Base-by-base conservation (phyloP, 1,140 invertebrate genomes). In the Leptinotarsa texana region DNA sequence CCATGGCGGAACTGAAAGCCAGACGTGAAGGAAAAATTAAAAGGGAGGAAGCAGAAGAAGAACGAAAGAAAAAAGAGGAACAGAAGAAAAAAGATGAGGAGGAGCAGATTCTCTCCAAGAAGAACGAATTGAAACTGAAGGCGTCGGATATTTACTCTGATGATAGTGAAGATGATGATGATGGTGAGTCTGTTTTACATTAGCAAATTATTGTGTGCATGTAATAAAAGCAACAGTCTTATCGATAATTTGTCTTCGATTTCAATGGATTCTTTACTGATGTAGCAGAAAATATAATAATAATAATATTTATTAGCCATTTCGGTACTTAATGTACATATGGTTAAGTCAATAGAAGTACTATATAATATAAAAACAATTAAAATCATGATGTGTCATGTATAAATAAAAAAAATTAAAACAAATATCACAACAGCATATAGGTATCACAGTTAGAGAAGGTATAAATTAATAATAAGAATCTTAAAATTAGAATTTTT, bases 121-220 rank as follows among this genome's bases (percentile, higher is more conserved):
- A 85, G 73, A 83, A 87, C 79, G 87, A 87, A 18, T 88, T 90
- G 4, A 91, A 95, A 83, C 86, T 96, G 69, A 97, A 96, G 87
- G 94, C 95, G 0, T 96, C 95, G 0, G 96, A 98, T 86, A 96
- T 98, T 79, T 98, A 98, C 85, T 98, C 96, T 0, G 96, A 98
- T 84, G 96, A 98, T 78, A 96, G 95, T 78, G 93, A 92, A 78
- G 91, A 83, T 49, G 89, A 88, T 69, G n/a, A 21, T 21, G 75
- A 84, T 11, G 69, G 69, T 49, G 51, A 42, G 51, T 57, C 3
- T 15, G 24, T 65, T 22, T 21, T 13, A 15, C 21, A 13, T 21
- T 21, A 21, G 21, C 21, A 21, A 21, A 21, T 61, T 61, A 13
- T n/a, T 61, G 4, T 15, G 1, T 21, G 57, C 18, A 61, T 15